Base-by-base conservation (phyloP, 2,113 vertebrate genomes). In the Phyllostomus discolor region DNA sequence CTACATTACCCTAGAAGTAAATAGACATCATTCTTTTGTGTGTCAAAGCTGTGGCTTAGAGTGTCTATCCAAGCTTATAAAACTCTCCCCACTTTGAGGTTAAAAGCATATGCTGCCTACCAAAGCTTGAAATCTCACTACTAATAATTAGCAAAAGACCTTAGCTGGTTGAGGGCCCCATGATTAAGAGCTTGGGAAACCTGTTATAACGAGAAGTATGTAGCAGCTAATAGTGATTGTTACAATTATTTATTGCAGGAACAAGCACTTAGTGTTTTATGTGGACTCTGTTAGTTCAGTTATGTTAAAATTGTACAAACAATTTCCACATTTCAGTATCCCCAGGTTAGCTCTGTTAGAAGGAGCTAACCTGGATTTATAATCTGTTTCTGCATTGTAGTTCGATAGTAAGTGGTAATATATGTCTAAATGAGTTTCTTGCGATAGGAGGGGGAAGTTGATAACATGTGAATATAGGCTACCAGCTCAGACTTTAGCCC, bases 141-240 rank as follows among this genome's bases (percentile, higher is more conserved):
- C 67, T 88, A 95, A 87, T 20, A 95, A 67, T 95, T 93, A 94
- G 38, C 75, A 87, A 96, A 93, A 84, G 12, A 76, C 17, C 15
- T 88, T 76, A 66, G 31, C n/a, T 75, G n/a, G n/a, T 86, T 78
- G 43, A 91, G 20, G 35, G 38, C n/a, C 41, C 35, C 35, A n/a
- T 62, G 22, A 84, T 75, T 76, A 75, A 59, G 95, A 76, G 19
- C 78, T 80, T 20, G 33, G 50, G 64, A 91, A 75, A 14, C 24
- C 52, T 20, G 64, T 62, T 62, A 38, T 33, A 70, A 83, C 50
- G 76, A 78, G 78, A 46, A n/a, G 86, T 69, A 75, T 38, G 15
- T 46, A 87, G 85, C 38, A 96, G 91, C 10, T 50, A 82, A 87
- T 46, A 90, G 24, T 0, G 5, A 19, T 57, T 50, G 31, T 78